phyloP scores from a whole-genome alignment of 2,113 vertebrate species.

The Pandion haliaetus region DNA sequence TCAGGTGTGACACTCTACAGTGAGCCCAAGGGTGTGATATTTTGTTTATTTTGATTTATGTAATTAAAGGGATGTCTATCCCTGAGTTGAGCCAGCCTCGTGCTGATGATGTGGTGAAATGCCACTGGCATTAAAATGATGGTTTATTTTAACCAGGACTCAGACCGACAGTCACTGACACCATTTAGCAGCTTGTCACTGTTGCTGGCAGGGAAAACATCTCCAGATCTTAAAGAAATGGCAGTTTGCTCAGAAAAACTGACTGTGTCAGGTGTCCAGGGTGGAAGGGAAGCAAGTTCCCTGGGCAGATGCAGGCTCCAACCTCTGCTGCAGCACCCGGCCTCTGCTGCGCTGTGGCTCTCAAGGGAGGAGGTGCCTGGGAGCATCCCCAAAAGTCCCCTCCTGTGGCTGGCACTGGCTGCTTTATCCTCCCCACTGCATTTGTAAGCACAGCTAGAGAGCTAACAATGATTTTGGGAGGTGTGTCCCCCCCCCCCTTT shows the following conservation, averaged over 20 bases:
- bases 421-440: background rate
- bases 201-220: background rate
- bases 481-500: fast-evolving
- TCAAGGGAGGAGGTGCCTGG: background rate
- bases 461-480: background rate
- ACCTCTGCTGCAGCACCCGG: background rate
- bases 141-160: background rate
- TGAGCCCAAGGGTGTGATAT: background rate
- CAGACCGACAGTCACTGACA: background rate
- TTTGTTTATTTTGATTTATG: conserved; percentile 12
- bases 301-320: background rate
- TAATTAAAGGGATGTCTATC: background rate
- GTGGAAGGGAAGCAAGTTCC: background rate
- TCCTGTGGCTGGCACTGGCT: background rate
- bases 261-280: background rate
- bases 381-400: background rate
- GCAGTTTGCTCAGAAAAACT: background rate
- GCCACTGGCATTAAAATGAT: background rate
- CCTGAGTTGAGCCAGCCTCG: background rate
- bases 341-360: fast-evolving
- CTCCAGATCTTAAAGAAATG: background rate
- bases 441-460: background rate
- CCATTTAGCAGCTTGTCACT: background rate
- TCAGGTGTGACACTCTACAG: background rate
- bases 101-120: background rate